These are phyloP conservation scores for Dissostichus mawsoni DNA, from an alignment of 2,113 vertebrate genomes.

Conservation along the genomic window DNA sequence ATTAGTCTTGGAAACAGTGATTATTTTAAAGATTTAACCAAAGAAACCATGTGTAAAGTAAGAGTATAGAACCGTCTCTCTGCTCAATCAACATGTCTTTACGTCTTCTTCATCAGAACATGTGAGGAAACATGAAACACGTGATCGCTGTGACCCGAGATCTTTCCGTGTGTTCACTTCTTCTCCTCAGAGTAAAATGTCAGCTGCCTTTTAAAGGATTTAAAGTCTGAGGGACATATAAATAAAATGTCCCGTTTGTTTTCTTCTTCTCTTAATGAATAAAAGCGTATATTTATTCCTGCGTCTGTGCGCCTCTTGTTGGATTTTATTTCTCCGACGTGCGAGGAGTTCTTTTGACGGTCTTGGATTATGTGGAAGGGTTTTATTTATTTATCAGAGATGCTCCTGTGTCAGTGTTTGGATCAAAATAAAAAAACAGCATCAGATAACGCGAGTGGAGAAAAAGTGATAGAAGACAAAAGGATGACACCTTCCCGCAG, in stretches of 20 bases:
- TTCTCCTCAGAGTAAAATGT: neutral
- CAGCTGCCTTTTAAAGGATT: neutral
- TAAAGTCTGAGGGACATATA: neutral
- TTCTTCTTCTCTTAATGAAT: neutral
- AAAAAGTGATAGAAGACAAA: neutral
- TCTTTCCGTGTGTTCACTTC: neutral
- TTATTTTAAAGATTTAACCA: too few species aligned
- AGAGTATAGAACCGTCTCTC: too few species aligned
- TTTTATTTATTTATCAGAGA: neutral
- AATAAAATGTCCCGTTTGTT: slow-evolving; percentile 4
- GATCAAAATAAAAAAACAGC: slow-evolving; percentile 10
- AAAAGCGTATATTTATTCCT: neutral
- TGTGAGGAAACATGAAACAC: too few species aligned
- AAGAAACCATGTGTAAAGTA: too few species aligned
- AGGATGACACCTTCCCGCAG: neutral
- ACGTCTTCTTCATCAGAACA: too few species aligned
- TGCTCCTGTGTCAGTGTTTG: neutral
- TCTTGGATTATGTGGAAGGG: neutral
- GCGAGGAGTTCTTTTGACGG: neutral
- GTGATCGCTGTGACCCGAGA: too few species aligned
- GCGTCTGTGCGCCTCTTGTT: neutral
- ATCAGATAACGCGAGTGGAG: neutral
- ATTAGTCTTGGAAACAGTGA: too few species aligned
- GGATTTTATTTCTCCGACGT: neutral
- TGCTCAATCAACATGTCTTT: too few species aligned